phyloP scores from a whole-genome alignment of 2,888 invertebrate species.

The Shargacucullia verbasci region DNA sequence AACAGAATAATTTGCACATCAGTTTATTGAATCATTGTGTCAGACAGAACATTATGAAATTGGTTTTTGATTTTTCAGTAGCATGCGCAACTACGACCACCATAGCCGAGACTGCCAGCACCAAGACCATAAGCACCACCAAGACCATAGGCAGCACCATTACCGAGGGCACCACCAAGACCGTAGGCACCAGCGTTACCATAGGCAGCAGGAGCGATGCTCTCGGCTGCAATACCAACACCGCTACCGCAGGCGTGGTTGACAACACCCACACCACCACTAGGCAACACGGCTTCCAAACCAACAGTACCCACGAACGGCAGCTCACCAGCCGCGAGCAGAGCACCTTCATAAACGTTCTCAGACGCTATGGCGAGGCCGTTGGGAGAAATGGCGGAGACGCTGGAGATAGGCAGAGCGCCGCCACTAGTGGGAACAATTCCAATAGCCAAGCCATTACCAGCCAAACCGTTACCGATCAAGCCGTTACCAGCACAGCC shows the following conservation, averaged over 20 bases:
- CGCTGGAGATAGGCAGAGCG: constrained; percentile 62
- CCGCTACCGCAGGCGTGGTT: constrained; percentile 68
- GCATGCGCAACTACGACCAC: too few species aligned
- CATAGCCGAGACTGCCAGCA: not conserved
- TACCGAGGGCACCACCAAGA: constrained; percentile 15
- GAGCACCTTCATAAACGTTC: constrained; percentile 66
- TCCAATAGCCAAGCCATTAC: constrained; percentile 25
- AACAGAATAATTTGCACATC: too few species aligned
- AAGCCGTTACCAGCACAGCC: not conserved
- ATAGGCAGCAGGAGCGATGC: constrained; percentile 40
- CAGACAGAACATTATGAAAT: too few species aligned
- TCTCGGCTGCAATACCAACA: too few species aligned
- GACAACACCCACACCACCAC: constrained; percentile 64
- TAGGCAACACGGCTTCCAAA: constrained; percentile 66
- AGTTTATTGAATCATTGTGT: too few species aligned
- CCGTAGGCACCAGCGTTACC: too few species aligned
- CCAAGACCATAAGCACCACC: too few species aligned
- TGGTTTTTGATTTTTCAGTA: too few species aligned
- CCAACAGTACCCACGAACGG: constrained; percentile 70
- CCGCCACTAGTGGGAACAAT: constrained; percentile 65
- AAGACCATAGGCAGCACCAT: not conserved
- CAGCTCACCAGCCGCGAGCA: constrained; percentile 66
- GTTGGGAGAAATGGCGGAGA: constrained; percentile 61
- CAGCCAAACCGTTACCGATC: not conserved
- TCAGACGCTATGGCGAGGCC: constrained; percentile 67